These are phyloP conservation scores for Lithophane ornitopus DNA, from an alignment of 2,888 invertebrate species.

Conservation along the genomic window DNA sequence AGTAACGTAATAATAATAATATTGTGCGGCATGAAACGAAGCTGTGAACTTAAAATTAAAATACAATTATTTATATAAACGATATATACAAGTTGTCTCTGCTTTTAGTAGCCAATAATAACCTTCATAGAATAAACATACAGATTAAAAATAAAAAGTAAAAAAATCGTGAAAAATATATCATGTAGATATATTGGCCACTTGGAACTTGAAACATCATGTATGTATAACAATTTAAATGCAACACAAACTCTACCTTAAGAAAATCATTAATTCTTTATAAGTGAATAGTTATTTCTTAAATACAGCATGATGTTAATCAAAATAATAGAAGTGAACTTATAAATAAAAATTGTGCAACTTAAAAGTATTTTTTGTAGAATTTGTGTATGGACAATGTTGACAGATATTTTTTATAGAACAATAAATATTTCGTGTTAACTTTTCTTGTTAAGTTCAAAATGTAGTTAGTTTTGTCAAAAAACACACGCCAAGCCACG, in stretches of 20 bases:
- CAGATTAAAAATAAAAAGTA: too few species aligned
- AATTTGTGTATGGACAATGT: conserved; percentile 53
- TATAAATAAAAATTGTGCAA: conserved; percentile 38
- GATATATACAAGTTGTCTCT: conserved; percentile 10
- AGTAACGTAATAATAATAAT: conserved; percentile 36
- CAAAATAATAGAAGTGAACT: not conserved
- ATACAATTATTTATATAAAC: conserved; percentile 23
- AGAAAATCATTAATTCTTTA: conserved; percentile 13
- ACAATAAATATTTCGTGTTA: too few species aligned
- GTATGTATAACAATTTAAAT: conserved; percentile 49
- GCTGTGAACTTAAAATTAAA: conserved; percentile 49
- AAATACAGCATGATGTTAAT: conserved; percentile 57
- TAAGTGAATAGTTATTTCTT: not conserved
- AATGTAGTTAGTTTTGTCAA: too few species aligned
- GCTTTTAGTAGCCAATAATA: not conserved
- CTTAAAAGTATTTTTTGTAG: conserved; percentile 47
- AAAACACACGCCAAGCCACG: too few species aligned
- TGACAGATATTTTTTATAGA: conserved; percentile 10
- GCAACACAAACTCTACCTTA: conserved; percentile 64
- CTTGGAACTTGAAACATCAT: not conserved
- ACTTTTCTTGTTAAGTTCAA: too few species aligned
- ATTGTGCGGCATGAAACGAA: conserved; percentile 55
- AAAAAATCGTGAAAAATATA: not conserved
- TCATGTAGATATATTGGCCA: conserved; percentile 33
- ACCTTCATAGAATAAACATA: too few species aligned